These are phyloP conservation scores for Lasioglossum vierecki DNA, from an alignment of 2,888 invertebrate species.

Conservation along the genomic window DNA sequence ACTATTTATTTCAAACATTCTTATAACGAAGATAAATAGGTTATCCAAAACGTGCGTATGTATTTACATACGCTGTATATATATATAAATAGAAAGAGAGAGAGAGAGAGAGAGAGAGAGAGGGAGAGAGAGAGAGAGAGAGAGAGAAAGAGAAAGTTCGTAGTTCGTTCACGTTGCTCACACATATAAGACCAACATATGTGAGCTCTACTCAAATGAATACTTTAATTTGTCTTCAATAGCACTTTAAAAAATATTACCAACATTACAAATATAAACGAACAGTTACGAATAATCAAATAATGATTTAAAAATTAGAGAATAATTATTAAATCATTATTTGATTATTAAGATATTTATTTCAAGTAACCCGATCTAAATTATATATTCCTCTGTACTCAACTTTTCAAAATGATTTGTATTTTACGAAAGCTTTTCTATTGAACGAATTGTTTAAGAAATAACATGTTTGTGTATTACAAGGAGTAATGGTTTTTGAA, in stretches of 20 bases:
- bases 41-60: conserved; percentile 7
- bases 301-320: not conserved
- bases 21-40: not conserved
- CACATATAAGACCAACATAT: not conserved
- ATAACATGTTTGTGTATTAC: too few species aligned
- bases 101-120: too few species aligned
- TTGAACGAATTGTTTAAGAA: not conserved
- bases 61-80: not conserved
- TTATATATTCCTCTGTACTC: not conserved
- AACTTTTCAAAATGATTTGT: not conserved
- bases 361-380: not conserved
- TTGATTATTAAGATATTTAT: not conserved
- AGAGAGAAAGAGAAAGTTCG: not conserved
- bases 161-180: conserved; percentile 16
- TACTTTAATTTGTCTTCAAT: not conserved
- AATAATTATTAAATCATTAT: too few species aligned
- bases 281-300: not conserved
- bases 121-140: too few species aligned
- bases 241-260: not conserved
- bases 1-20: conserved; percentile 13
- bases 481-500: too few species aligned
- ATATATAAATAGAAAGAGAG: too few species aligned
- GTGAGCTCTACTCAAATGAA: not conserved
- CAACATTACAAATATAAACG: not conserved
- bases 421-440: not conserved